phyloP scores from a whole-genome alignment of 2,113 vertebrate species.

The Hippopotamus amphibius region DNA sequence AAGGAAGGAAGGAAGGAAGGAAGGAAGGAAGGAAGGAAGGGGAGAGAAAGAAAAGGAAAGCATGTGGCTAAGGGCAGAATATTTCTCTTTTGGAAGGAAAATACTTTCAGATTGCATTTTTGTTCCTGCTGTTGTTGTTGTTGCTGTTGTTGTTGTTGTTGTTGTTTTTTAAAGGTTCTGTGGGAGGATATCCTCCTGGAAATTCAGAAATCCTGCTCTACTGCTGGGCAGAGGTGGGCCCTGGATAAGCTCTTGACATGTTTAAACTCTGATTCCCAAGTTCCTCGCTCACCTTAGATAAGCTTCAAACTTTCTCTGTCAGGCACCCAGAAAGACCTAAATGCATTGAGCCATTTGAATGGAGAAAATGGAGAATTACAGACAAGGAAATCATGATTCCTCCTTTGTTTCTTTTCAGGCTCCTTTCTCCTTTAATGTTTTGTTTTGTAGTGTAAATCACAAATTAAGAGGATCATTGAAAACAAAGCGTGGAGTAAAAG shows the following conservation, averaged over 20 bases:
- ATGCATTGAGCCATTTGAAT: not conserved
- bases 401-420: not conserved
- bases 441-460: not conserved
- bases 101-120: conserved; percentile 18
- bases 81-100: conserved; percentile 53
- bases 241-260: no score
- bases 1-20: not conserved
- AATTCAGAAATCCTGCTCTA: not conserved
- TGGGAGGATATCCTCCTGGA: not conserved
- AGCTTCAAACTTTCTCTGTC: not conserved
- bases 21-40: not conserved
- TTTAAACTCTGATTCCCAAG: not conserved
- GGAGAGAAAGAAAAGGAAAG: not conserved
- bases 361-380: not conserved
- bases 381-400: not conserved
- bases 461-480: not conserved
- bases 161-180: not conserved
- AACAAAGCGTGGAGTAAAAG: not conserved
- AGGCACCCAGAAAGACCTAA: not conserved
- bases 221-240: not conserved
- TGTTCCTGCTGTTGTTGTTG: not conserved
- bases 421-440: not conserved
- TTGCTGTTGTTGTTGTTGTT: not conserved
- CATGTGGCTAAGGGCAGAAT: conserved; percentile 25
- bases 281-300: not conserved